phyloP scores from a whole-genome alignment of 2,888 invertebrate genomes.

The Margaritifera margaritifera region DNA sequence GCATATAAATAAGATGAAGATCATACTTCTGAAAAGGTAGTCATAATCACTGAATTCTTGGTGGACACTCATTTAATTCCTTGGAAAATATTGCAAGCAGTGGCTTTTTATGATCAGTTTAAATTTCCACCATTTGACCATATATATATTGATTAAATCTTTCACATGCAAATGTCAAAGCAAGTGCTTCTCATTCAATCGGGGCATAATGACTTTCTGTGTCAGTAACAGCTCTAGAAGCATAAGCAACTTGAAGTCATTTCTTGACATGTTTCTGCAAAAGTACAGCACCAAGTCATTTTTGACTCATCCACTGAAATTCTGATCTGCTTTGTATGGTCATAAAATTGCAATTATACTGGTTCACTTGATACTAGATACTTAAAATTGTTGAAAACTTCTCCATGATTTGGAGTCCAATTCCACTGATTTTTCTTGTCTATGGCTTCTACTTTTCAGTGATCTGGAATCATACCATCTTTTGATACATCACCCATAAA shows the following conservation, averaged over 20 bases:
- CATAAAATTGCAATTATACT: slow-evolving; percentile 7
- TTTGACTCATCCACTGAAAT: slow-evolving; percentile 5
- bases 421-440: slow-evolving; percentile 9
- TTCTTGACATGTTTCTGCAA: background rate
- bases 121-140: too few relatives aligned
- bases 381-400: slow-evolving; percentile 1
- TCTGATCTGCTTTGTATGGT: background rate
- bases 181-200: slow-evolving; percentile 4
- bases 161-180: slow-evolving; percentile 10
- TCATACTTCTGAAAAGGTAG: too few relatives aligned
- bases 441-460: slow-evolving; percentile 13
- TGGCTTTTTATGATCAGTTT: too few relatives aligned
- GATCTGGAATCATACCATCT: slow-evolving; percentile 20
- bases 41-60: too few relatives aligned
- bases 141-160: background rate
- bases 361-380: background rate
- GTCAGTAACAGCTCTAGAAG: slow-evolving; percentile 1
- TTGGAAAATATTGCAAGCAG: too few relatives aligned
- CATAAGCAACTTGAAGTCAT: slow-evolving; percentile 6
- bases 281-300: background rate
- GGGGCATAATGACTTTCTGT: slow-evolving; percentile 2
- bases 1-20: too few relatives aligned
- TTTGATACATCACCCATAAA: slow-evolving; percentile 27
- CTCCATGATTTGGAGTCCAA: slow-evolving; percentile 7
- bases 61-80: too few relatives aligned